These are phyloP conservation scores for Pantelozetes paolii DNA, from an alignment of 2,888 invertebrate species.

Conservation along the genomic window DNA sequence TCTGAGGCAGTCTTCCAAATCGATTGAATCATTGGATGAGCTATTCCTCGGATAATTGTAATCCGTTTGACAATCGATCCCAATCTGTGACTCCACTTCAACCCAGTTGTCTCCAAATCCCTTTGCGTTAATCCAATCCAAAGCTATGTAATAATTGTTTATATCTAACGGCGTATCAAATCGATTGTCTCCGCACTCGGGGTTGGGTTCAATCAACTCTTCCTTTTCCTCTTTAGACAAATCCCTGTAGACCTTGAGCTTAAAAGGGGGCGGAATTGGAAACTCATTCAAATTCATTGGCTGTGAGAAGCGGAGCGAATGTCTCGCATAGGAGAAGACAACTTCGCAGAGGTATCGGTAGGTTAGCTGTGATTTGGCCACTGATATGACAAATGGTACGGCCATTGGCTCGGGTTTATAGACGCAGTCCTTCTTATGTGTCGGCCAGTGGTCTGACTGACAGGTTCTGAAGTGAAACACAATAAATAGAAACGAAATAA, in stretches of 20 bases:
- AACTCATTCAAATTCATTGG: slow-evolving; percentile 9
- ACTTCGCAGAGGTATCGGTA: slow-evolving; percentile 53
- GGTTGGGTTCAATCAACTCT: not conserved
- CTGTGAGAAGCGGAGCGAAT: slow-evolving; percentile 37
- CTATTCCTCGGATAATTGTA: not conserved
- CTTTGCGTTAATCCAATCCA: slow-evolving; percentile 56
- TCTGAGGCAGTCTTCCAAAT: slow-evolving; percentile 53
- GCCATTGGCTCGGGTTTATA: slow-evolving; percentile 51
- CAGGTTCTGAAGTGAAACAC: slow-evolving; percentile 52
- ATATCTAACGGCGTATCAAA: slow-evolving; percentile 49
- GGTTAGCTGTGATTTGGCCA: slow-evolving; percentile 55
- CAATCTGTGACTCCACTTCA: not conserved
- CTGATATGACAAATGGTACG: slow-evolving; percentile 55
- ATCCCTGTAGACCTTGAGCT: not conserved
- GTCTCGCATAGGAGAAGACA: slow-evolving; percentile 54
- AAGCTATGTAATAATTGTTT: slow-evolving; percentile 50
- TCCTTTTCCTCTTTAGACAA: not conserved
- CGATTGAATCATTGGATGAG: slow-evolving; percentile 46
- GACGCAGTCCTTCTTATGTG: slow-evolving; percentile 47
- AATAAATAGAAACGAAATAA: too few relatives aligned
- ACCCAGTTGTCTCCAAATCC: slow-evolving; percentile 5
- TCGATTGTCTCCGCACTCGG: not conserved
- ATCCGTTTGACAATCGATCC: not conserved
- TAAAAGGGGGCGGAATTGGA: slow-evolving; percentile 10
- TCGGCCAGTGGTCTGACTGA: slow-evolving; percentile 54